Percentiles rank a stretch among this genome's conserved stretches.
phyloP scores from a whole-genome alignment of 2,113 vertebrate species.

The Meles meles region DNA sequence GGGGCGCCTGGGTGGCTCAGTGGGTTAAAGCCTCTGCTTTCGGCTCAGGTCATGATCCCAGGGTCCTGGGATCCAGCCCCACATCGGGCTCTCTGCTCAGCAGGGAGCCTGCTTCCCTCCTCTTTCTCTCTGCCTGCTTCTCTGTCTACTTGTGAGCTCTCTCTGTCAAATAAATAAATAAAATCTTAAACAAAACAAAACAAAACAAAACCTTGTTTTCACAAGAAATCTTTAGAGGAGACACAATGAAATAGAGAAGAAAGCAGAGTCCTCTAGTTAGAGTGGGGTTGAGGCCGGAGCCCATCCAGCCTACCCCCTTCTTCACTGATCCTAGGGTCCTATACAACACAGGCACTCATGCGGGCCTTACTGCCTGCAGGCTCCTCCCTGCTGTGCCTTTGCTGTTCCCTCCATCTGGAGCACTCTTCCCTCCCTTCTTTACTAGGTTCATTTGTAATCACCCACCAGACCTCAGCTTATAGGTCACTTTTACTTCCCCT shows the following conservation, averaged over 20 bases:
- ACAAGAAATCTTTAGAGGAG: neutral
- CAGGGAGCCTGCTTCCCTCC: too few relatives aligned
- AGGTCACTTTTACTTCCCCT: neutral
- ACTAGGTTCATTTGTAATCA: neutral
- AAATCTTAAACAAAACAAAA: too few relatives aligned
- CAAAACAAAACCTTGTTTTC: neutral
- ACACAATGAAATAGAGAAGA: neutral
- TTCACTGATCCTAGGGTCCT: neutral
- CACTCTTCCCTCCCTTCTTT: neutral
- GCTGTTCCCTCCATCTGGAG: neutral
- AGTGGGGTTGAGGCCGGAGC: neutral
- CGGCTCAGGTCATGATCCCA: too few relatives aligned
- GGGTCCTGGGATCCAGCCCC: too few relatives aligned
- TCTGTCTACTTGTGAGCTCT: too few relatives aligned
- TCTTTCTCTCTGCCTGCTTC: too few relatives aligned
- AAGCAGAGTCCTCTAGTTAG: neutral
- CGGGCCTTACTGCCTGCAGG: neutral
- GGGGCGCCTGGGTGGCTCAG: too few relatives aligned
- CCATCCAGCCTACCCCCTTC: neutral
- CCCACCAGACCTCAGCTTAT: neutral
- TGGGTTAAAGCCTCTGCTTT: too few relatives aligned
- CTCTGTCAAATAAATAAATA: neutral
- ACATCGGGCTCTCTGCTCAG: too few relatives aligned
- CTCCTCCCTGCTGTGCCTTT: neutral
- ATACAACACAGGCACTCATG: neutral